Conservation (phyloP, 37 sponge, comb jelly and placozoan species). For the Eunapius fragilis region DNA sequence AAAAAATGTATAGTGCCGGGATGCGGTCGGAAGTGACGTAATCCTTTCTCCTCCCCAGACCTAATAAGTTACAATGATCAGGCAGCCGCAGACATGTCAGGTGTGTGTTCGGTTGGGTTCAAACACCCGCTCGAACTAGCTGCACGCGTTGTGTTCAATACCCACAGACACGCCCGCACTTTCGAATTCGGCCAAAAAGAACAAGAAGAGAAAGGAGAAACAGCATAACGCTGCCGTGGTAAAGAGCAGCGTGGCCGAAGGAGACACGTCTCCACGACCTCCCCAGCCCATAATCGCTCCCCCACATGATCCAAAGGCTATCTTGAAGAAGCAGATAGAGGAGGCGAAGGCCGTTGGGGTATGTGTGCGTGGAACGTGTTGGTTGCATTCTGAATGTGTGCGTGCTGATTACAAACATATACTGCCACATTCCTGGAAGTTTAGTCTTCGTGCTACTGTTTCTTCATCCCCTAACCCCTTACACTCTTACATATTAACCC, state of each 20-base stretch:
- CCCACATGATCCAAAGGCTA: slow-evolving; percentile 30
- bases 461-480: too few species aligned
- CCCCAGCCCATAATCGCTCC: neutral
- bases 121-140: neutral
- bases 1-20: too few species aligned
- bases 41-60: neutral
- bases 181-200: slow-evolving; percentile 41
- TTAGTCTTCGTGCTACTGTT: too few species aligned
- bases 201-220: slow-evolving; percentile 25
- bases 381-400: too few species aligned
- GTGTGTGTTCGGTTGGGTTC: neutral
- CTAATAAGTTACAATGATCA: neutral
- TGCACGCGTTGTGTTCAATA: neutral
- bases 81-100: neutral
- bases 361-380: neutral
- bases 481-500: too few species aligned
- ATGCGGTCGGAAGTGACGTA: neutral
- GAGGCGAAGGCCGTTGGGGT: slow-evolving; percentile 74
- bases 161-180: neutral
- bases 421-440: too few species aligned
- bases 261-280: neutral
- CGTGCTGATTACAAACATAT: neutral
- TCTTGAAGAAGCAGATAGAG: slow-evolving; percentile 57
- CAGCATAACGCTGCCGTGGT: neutral
- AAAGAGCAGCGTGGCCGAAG: neutral